Evolutionary conservation across 1,140 invertebrate species (phyloP), one percentile per base, ranked within the genome.

Genomic region (Adelges cooleyi): DNA sequence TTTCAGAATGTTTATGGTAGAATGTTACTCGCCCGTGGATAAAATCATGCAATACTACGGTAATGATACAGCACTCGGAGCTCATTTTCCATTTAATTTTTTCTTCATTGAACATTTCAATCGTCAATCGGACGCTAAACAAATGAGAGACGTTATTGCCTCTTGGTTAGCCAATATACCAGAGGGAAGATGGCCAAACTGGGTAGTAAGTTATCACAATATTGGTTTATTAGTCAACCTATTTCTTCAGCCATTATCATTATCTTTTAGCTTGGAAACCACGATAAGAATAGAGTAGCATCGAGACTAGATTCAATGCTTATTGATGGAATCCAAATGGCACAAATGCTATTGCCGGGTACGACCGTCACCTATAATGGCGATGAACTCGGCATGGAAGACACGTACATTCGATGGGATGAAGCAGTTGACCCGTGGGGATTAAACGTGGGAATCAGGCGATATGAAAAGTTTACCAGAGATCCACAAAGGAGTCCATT

Each of bases 261-360:
- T n/a, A n/a, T n/a, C n/a, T n/a, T n/a, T n/a, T n/a, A n/a, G 84
- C 76, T 87, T 73, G 87, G 87, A 40, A 90, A 89, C 73, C 86
- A 89, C 68, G 86, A 90, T 72, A 79, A 82, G 17, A 74, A 73
- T 44, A 79, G 89, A 69, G 79, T 85, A 11, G 81, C 82, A 0
- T 79, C 80, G 13, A 77, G 87, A 54, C 83, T 82, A 68, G 82
- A 82, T 5, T 72, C 77, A 0, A 76, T 80, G 36, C 75, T 82
- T 65, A 79, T 84, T 1, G 88, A 90, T 73, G 83, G 81, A 10
- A 77, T 89, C 69, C 84, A 86, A 68, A 88, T 89, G 80, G 71
- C 93, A 36, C 76, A 82, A 5, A 73, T 88, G 66, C 75, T 89
- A 4, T 73, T 92, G 20, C 87, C 88, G 15, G 90, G 90, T 9